These are phyloP conservation scores for Acholoe squamosa DNA, from an alignment of 2,888 invertebrate genomes.

Conservation along the genomic window DNA sequence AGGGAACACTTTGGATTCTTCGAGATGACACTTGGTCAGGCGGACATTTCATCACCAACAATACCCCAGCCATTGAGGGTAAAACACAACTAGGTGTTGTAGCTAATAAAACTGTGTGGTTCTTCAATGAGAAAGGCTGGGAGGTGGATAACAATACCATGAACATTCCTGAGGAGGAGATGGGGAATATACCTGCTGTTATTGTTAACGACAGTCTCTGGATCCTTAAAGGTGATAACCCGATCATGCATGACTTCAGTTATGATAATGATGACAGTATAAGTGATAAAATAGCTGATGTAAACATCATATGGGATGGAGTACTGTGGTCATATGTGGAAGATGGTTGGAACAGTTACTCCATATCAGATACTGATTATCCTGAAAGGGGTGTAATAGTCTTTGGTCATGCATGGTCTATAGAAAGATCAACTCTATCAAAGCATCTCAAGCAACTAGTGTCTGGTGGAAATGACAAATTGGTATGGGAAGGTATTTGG, in stretches of 20 bases:
- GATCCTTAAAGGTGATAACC: slow-evolving; percentile 19
- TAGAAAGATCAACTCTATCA: not conserved
- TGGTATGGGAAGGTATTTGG: not conserved
- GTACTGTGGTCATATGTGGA: not conserved
- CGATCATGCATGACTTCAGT: not conserved
- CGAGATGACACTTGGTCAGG: not conserved
- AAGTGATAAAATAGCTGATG: not conserved
- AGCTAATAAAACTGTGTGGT: slow-evolving; percentile 34
- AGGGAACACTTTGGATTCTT: slow-evolving; percentile 37
- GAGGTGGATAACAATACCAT: not conserved
- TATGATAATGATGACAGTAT: not conserved
- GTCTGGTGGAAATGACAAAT: not conserved
- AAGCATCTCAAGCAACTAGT: not conserved
- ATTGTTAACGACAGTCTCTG: slow-evolving; percentile 25
- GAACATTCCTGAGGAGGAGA: not conserved
- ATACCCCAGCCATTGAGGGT: not conserved
- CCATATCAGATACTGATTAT: not conserved
- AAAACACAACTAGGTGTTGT: slow-evolving; percentile 11
- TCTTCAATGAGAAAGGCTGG: not conserved
- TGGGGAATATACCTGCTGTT: not conserved
- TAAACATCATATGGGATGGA: not conserved
- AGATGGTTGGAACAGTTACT: not conserved
- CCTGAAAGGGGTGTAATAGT: not conserved
- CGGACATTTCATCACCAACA: not conserved
- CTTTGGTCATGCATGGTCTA: not conserved